These are phyloP conservation scores for Corythoichthys intestinalis DNA, from an alignment of 2,113 vertebrate genomes.

Conservation along the genomic window DNA sequence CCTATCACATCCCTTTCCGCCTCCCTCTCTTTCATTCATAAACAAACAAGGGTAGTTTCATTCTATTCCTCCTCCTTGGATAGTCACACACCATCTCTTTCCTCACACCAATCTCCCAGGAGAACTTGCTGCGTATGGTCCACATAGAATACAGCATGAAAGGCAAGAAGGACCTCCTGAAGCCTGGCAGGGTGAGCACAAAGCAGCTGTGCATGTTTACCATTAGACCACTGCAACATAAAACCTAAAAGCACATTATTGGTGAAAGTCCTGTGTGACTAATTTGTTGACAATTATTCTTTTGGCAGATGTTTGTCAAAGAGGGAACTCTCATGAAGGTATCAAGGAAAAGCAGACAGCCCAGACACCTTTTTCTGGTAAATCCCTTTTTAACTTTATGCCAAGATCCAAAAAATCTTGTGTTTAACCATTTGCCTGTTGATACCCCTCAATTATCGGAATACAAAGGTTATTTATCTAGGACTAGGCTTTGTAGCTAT, in stretches of 20 bases:
- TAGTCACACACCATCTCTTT: conserved; percentile 34
- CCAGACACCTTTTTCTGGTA: conserved; percentile 91
- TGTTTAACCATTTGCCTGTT: neutral
- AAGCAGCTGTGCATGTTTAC: conserved; percentile 21
- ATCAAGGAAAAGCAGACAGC: conserved; percentile 80
- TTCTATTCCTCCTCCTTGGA: conserved; percentile 35
- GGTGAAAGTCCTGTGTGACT: neutral
- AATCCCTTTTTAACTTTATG: conserved; percentile 27
- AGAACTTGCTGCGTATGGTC: conserved; percentile 92
- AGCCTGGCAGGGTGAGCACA: conserved; percentile 90
- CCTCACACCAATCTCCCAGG: conserved; percentile 68
- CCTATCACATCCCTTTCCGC: conserved; percentile 49
- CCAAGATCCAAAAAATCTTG: neutral
- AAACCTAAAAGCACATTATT: neutral
- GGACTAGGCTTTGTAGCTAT: neutral
- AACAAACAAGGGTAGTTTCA: conserved; percentile 47
- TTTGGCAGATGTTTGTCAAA: conserved; percentile 85
- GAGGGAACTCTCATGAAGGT: conserved; percentile 91
- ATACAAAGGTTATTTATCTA: neutral
- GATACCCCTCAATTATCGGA: neutral
- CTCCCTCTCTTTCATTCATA: conserved; percentile 51
- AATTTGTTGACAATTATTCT: neutral
- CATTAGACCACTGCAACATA: conserved; percentile 14
- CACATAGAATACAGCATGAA: conserved; percentile 91
- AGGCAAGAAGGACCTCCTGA: conserved; percentile 84